Percentiles rank a stretch among this genome's conserved stretches.
Conservation (phyloP, 2,113 vertebrate genomes). For the Ochotona curzoniae region DNA sequence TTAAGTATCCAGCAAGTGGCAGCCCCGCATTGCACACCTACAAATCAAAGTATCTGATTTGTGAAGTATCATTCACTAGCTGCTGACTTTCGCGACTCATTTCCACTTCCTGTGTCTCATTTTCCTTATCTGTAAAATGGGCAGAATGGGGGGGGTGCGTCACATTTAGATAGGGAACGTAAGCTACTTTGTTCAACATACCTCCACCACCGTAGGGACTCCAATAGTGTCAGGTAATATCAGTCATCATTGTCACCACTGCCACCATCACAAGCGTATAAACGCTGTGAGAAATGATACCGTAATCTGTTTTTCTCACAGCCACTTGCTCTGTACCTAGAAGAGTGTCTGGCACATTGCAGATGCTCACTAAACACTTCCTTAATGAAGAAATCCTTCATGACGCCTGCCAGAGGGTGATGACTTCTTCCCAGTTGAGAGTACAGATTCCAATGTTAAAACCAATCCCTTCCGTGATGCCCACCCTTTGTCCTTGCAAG, state of each 20-base stretch:
- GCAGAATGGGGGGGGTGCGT: accelerated
- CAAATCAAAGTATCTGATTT: background rate
- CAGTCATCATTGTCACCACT: background rate
- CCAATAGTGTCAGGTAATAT: background rate
- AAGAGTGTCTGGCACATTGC: background rate
- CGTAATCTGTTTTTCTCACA: background rate
- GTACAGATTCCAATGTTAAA: background rate
- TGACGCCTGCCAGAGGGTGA: background rate
- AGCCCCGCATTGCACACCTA: background rate
- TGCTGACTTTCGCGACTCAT: background rate
- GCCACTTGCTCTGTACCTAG: background rate
- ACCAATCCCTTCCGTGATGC: background rate
- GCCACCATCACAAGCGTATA: too few relatives aligned
- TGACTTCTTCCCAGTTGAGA: background rate
- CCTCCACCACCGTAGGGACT: background rate
- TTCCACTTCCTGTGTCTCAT: background rate
- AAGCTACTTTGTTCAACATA: background rate
- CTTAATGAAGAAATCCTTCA: background rate
- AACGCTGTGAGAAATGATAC: accelerated
- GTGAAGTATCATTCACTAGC: background rate
- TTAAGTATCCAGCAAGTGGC: background rate
- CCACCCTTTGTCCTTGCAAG: background rate
- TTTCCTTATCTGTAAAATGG: background rate
- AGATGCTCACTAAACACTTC: background rate
- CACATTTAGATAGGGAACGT: background rate